Conservation (phyloP, 2,113 vertebrate genomes). For the Chlamydotis undulata region DNA sequence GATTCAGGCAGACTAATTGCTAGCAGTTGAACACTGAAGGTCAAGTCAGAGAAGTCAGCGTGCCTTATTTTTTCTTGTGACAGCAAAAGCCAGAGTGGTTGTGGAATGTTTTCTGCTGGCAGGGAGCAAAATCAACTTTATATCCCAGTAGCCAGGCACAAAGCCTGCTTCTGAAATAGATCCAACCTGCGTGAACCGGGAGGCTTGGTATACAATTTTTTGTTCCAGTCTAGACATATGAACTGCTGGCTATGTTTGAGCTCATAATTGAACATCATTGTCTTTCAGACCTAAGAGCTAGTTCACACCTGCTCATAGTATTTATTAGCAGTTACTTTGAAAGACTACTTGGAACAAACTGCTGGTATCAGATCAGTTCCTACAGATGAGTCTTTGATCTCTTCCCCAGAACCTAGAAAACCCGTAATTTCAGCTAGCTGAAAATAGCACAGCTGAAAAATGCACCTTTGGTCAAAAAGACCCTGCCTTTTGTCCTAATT, state of each 20-base stretch:
- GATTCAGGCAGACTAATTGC: slow-evolving; percentile 16
- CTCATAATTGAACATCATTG: neutral
- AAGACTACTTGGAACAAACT: neutral
- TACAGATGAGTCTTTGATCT: neutral
- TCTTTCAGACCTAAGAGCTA: neutral
- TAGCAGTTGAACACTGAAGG: neutral
- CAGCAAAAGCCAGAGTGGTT: neutral
- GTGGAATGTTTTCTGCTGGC: neutral
- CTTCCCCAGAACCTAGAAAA: neutral
- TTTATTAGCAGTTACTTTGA: neutral
- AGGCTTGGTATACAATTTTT: neutral
- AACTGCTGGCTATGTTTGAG: neutral
- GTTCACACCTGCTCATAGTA: neutral
- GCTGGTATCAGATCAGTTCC: neutral
- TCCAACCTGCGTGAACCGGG: neutral
- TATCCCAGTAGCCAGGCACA: neutral
- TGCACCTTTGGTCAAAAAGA: neutral
- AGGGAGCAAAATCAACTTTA: neutral
- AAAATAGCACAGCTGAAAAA: neutral
- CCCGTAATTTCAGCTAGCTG: neutral
- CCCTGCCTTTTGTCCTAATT: neutral
- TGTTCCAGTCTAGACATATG: neutral
- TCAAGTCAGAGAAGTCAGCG: neutral
- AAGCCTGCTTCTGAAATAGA: slow-evolving; percentile 4
- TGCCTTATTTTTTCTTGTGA: neutral